Evolutionary conservation across 2,888 invertebrate genomes (phyloP), one percentile per base, ranked within the genome.

Genomic region (Heliothis peltigera): DNA sequence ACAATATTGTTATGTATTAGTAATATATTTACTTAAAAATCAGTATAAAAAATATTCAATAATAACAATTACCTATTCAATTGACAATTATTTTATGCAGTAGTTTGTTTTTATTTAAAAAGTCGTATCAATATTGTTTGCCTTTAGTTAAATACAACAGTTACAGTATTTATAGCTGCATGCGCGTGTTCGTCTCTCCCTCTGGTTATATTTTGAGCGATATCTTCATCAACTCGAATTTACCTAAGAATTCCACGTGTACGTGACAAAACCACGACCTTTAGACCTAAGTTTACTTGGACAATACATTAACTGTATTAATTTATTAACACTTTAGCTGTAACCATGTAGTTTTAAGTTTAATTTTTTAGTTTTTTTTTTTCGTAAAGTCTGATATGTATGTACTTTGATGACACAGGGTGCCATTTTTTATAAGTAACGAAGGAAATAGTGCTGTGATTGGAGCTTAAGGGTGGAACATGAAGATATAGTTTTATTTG

Each of bases 371-470:
- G 42, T 73, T 72, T 71, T 73, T 72, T 72, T 79, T 80, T 77
- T 81, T 78, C 74, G 76, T 85, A 70, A 90, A 90, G 89, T 87
- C 89, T 90, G 88, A 89, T 78, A 83, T 77, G 62, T 78, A 83
- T 77, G 62, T 82, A 70, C 55, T 81, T 79, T 83, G 83, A 79
- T 83, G 84, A 87, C 84, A 86, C 90, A 89, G 87, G 89, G 92
- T 92, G 91, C 92, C 92, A 91, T 91, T 82, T 83, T 83, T 59
- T 70, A 56, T 48, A 48, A 53, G 25, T 63, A 61, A 62, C 42
- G 4, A 59, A 46, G 28, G 46, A 44, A 48, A 65, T 48, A 49
- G 64, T 70, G 65, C 51, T 74, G 49, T 82, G 68, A 64, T 80
- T 76, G 64, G 10, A 69, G 44, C 32, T 46, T 32, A 6, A 25